Evolutionary conservation across 2,888 invertebrate species (phyloP), one percentile per base, ranked within the genome.

Genomic region (Napeogenes sylphis): DNA sequence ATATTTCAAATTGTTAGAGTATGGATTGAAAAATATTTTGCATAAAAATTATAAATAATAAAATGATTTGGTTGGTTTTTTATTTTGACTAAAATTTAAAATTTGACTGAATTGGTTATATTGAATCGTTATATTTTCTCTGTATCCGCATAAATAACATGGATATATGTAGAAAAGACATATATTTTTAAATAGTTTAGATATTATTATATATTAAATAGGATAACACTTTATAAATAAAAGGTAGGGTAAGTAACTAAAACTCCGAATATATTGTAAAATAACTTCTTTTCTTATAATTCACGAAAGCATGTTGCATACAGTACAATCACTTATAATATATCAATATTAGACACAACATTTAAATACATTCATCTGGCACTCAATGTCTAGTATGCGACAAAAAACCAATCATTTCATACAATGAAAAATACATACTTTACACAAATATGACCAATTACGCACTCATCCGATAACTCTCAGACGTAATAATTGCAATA

Each of bases 281-380:
- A 90, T 89, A 90, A 88, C 87, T 79, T 84, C 85, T 85, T 83
- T 84, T 80, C 79, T 77, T 81, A 64, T 79, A 78, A 79, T 78
- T 59, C 78, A 81, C 79, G 79, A 80, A 87, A 87, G 86, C 87
- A 78, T 86, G 80, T 82, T 73, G 82, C 76, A 77, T 84, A 83
- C 79, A 82, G 81, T 82, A 82, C 81, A 83, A 81, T 73, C 77
- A 86, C 79, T 85, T 84, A 86, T 60, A 65, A 77, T 68, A 73
- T 66, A 59, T 38, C 47, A 51, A 51, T 21, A 21, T 56, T 79
- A 83, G 83, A 87, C 83, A 81, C 68, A 67, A 73, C 76, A 78
- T 80, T 74, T 80, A 80, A 82, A 76, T 86, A 89, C 88, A 87
- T 80, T 82, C 82, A 79, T 85, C 87, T 89, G 88, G 87, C 88